Conservation (phyloP, 2,113 vertebrate species). For the Caracal caracal region DNA sequence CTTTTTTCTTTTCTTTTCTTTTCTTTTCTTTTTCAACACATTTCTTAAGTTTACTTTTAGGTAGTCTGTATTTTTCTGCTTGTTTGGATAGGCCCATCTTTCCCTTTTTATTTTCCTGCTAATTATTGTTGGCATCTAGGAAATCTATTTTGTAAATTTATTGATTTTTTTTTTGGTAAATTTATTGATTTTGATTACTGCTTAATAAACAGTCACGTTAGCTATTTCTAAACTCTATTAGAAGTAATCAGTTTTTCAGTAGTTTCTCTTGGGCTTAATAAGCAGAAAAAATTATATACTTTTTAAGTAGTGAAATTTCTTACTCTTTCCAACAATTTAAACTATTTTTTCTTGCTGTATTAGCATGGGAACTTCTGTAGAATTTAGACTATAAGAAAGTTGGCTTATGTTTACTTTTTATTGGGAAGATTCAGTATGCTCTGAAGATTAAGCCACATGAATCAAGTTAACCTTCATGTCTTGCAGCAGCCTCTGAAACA, state of each 20-base stretch:
- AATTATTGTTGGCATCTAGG: not conserved
- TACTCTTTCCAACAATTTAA: not conserved
- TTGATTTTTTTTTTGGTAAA: not conserved
- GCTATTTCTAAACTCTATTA: not conserved
- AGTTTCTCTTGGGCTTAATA: not conserved
- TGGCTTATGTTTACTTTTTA: not conserved
- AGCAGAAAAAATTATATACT: not conserved
- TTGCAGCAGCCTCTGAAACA: not conserved
- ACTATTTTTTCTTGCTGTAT: not conserved
- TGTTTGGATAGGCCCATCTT: not conserved
- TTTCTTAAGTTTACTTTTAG: not conserved
- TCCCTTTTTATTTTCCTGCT: not conserved
- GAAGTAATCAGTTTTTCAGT: not conserved
- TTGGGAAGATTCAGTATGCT: not conserved
- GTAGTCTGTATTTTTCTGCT: not conserved
- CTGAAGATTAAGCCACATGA: not conserved
- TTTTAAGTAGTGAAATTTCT: slow-evolving; percentile 25
- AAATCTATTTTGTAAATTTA: slow-evolving; percentile 13
- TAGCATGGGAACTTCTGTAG: not conserved
- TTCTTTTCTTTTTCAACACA: too few species aligned
- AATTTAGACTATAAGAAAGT: slow-evolving; percentile 6
- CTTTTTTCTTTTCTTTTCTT: too few species aligned
- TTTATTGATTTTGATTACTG: not conserved
- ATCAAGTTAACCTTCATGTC: not conserved
- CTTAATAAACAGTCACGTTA: not conserved